Base-by-base conservation (phyloP, 2,113 vertebrate species). In the Candoia aspera region DNA sequence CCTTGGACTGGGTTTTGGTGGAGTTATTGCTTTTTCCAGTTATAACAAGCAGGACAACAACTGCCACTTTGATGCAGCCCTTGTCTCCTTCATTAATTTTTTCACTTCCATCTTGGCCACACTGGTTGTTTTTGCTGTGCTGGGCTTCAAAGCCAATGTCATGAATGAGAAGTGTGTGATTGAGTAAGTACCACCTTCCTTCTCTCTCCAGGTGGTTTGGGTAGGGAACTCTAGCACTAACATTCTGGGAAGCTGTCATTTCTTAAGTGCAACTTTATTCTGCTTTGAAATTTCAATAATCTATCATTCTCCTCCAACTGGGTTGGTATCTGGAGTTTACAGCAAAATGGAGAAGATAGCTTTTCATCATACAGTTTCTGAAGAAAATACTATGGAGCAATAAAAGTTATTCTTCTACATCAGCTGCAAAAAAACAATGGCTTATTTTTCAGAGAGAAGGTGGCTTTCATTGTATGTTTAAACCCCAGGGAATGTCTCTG, bases 41-140 rank as follows among this genome's bases (percentile, higher is more conserved):
- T 99, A 99, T 98, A 99, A 99, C 97, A 99, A 99, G 94, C 98
- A 98, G 85, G 99, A 99, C 97, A 99, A 99, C 97, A 99, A 99
- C 97, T 99, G 99, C 95, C 99, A 99, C 96, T 99, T 99, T 0
- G 99, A 99, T 0, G 99, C 99, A 0, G 97, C 98, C 0, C 98
- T 99, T 0, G 99, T 99, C 90, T 99, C 99, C 94, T 92, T 99
- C 96, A 99, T 99, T 96, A 99, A 99, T 96, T 99, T 99, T 95
- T 97, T 99, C 86, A 99, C 99, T 0, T 99, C 99, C 0, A 98
- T 99, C 94, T 94, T 99, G 96, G 99, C 99, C 95, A 99, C 99
- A 0, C 96, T 99, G 33, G 99, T 99, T 29, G 99, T 99, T 90
- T 99, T 99, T 24, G 99, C 99, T 0, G 99, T 99, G 91, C 98